These are phyloP conservation scores for Triplophysa dalaica DNA, from an alignment of 2,113 vertebrate species.

Conservation along the genomic window DNA sequence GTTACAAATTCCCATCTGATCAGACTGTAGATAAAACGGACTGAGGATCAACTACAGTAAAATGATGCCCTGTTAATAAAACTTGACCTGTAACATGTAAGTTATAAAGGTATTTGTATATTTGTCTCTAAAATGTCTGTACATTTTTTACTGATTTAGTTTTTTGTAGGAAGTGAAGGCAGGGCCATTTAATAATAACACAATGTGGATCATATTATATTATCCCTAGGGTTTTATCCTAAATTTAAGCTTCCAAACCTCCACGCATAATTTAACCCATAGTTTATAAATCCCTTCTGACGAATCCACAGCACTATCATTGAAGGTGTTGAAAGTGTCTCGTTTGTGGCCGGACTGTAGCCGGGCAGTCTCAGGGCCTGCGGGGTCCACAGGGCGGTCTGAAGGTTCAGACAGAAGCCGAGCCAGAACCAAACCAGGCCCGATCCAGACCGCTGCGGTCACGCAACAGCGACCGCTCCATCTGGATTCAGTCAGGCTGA, in stretches of 20 bases:
- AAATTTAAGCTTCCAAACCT: neutral
- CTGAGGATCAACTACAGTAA: too few species aligned
- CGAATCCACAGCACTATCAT: conserved; percentile 9
- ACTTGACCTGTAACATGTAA: too few species aligned
- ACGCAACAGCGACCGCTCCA: conserved; percentile 5
- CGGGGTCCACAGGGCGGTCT: conserved; percentile 20
- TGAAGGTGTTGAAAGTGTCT: conserved; percentile 20
- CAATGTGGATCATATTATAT: too few species aligned
- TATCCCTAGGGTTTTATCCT: too few species aligned
- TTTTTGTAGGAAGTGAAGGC: too few species aligned
- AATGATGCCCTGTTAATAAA: too few species aligned
- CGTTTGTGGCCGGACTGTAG: conserved; percentile 6
- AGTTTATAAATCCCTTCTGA: conserved; percentile 1
- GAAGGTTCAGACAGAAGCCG: conserved; percentile 20
- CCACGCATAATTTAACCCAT: neutral
- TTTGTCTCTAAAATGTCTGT: too few species aligned
- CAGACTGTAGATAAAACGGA: too few species aligned
- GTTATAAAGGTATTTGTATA: too few species aligned
- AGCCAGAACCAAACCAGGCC: conserved; percentile 3
- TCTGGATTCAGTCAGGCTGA: conserved; percentile 51
- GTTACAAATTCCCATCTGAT: too few species aligned
- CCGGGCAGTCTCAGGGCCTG: conserved; percentile 17
- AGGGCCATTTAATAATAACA: too few species aligned
- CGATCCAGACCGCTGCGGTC: conserved; percentile 23
- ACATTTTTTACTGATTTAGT: too few species aligned